Evolutionary conservation across 1,140 invertebrate genomes (phyloP), one percentile per base, ranked within the genome.

Genomic region (Pachyrhynchus sulphureomaculatus): DNA sequence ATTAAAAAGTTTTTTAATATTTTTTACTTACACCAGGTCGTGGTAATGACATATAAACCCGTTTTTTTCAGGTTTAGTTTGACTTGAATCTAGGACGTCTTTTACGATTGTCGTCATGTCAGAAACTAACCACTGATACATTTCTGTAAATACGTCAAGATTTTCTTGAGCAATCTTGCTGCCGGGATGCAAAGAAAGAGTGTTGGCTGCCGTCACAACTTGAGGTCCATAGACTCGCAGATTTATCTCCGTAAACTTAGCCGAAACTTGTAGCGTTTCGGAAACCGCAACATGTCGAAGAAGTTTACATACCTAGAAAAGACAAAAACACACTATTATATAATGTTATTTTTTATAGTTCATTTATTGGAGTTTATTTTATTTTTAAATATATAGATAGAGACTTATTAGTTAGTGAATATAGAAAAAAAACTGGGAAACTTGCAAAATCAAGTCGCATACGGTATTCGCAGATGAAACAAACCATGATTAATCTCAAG

Each of bases 141-240:
- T 95, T 73, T 99, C 95, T 39, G 93, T 88, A 77, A 99, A 99
- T 44, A 98, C 94, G 82, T 99, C 95, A 12, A 99, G 84, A 81
- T 99, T 99, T 76, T 99, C 96, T 73, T 95, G 89, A 26, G 95
- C 94, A 57, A 97, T 96, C 78, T 96, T 94, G 72, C 94, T 97
- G 45, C 86, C 88, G 0, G 96, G 93, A 81, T 97, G 90, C 72
- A 90, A 86, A 54, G 90, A 92, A 42, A 99, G 78, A 20, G 94
- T 96, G 64, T 95, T 87, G 48, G 95, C 93, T 21, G 97, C 94
- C 55, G 92, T 91, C 56, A 98, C 86, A 29, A 97, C 91, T 87
- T 98, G 90, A 18, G 93, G 93, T 48, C 93, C 93, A 73, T 95
- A 94, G 75, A 96, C 94, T 75, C 91, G 81, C 60, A 99, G 80